These are phyloP conservation scores for Brachionus asplanchnoidis DNA, from an alignment of 1,140 invertebrate genomes.

Conservation along the genomic window DNA sequence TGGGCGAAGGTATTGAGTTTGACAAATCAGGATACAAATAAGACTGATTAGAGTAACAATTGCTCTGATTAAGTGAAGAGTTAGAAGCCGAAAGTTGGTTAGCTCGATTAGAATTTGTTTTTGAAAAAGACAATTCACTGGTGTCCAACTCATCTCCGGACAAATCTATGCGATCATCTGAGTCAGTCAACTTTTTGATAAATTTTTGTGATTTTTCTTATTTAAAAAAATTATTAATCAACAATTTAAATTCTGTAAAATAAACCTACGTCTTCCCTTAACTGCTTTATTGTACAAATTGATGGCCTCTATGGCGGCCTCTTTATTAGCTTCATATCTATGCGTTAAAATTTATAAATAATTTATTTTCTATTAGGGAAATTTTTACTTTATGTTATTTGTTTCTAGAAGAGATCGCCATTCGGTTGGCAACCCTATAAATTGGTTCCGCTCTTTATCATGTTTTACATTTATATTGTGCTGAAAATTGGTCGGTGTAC, in stretches of 20 bases:
- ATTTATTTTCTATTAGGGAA: neutral
- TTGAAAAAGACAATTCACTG: neutral
- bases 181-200: slow-evolving; percentile 20
- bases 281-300: slow-evolving; percentile 38
- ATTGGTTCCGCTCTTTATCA: slow-evolving; percentile 33
- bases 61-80: neutral
- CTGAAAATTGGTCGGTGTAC: slow-evolving; percentile 38
- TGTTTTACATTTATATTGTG: slow-evolving; percentile 39
- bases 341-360: neutral
- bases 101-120: neutral
- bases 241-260: neutral
- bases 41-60: neutral
- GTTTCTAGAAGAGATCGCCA: slow-evolving; percentile 11
- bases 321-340: slow-evolving; percentile 25
- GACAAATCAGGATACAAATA: neutral
- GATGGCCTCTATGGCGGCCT: slow-evolving; percentile 19
- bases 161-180: slow-evolving; percentile 31
- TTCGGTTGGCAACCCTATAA: slow-evolving; percentile 12
- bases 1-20: neutral
- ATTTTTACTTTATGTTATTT: slow-evolving; percentile 32
- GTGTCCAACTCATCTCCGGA: slow-evolving; percentile 31
- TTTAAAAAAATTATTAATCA: neutral
- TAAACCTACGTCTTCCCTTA: slow-evolving; percentile 4
- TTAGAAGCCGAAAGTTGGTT: neutral
- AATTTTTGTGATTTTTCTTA: slow-evolving; percentile 40